Evolutionary conservation across 2,113 vertebrate genomes (phyloP), one percentile per base, ranked within the genome.

Genomic region (Conger conger): DNA sequence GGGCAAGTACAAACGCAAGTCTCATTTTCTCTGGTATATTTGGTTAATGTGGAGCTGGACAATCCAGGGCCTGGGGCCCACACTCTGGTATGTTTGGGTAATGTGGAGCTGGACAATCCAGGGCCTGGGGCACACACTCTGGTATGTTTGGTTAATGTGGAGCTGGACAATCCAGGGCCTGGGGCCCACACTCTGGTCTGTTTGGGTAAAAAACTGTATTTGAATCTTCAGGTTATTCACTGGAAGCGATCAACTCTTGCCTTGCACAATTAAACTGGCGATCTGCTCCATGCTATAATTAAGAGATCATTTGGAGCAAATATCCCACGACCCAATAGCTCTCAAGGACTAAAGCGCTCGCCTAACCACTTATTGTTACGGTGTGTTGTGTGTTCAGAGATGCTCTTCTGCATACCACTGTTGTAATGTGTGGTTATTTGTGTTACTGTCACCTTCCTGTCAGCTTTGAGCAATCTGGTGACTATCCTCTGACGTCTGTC

Each of bases 221-320:
- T 73, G 81, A 82, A 68, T 82, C 81, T n/a, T 27, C 53, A 63
- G 81, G 38, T 82, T 42, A 82, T 82, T 82, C 57, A 38, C 54
- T 73, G 81, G 36, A 42, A 68, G 27, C 36, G 73, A 68, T 63
- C 81, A 23, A 1, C 27, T 73, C 13, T 73, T 17, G 68, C 68
- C 27, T 73, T 73, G 68, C n/a, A 33, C 68, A 73, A 73, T 73
- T n/a, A 73, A 33, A 6, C 68, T 73, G 68, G 27, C 73, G 81
- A 82, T 63, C 54, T 63, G 54, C 23, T 9, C 35, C 81, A 37
- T 16, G 23, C 30, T 42, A 30, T 36, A 57, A 68, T 23, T 82
- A 17, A 40, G 57, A 38, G 81, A 38, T 27, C 20, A 82, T 82
- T 68, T 40, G 81, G 57, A 68, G 17, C 17, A 13, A 38, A 16